These are phyloP conservation scores for Xenentodon cancila DNA, from an alignment of 2,797 vertebrate genomes.

Conservation along the genomic window DNA sequence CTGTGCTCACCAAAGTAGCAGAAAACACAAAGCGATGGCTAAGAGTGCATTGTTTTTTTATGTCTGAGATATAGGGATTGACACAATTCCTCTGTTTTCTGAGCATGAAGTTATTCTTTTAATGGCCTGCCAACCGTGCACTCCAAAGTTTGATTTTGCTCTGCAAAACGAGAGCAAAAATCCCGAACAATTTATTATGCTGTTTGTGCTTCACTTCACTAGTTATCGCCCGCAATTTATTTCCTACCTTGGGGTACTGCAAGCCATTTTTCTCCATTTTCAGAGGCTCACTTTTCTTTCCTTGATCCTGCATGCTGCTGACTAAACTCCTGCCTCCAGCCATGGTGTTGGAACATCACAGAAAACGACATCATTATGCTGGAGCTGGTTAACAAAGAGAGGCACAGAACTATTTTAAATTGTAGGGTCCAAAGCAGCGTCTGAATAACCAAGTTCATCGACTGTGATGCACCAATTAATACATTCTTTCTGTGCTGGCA, in stretches of 20 bases:
- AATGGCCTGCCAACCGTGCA: constrained; percentile 81
- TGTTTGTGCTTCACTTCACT: constrained; percentile 82
- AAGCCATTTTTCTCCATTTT: constrained; percentile 83
- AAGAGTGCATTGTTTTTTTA: constrained; percentile 55
- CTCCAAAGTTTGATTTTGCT: constrained; percentile 84
- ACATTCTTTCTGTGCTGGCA: constrained; percentile 40
- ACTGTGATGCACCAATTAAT: constrained; percentile 38
- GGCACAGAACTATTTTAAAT: constrained; percentile 76
- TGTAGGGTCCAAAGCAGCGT: constrained; percentile 65
- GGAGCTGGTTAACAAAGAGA: constrained; percentile 82
- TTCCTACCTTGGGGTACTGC: constrained; percentile 85
- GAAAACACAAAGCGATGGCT: constrained; percentile 56
- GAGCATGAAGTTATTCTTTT: constrained; percentile 84
- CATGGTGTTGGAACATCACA: constrained; percentile 83
- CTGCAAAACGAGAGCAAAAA: constrained; percentile 78
- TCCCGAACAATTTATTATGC: constrained; percentile 84
- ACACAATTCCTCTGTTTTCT: constrained; percentile 77
- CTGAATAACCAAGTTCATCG: constrained; percentile 70
- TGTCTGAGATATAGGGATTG: constrained; percentile 73
- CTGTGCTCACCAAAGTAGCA: constrained; percentile 57
- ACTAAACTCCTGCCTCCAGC: constrained; percentile 85
- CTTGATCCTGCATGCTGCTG: constrained; percentile 77
- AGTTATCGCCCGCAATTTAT: constrained; percentile 86
- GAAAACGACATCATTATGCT: constrained; percentile 83
- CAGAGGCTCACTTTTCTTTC: constrained; percentile 71